Percentiles rank a stretch among this genome's conserved stretches.
Evolutionary conservation across 35 echinoderm and acorn worm genomes (phyloP).

Genomic region (Eucidaris tribuloides): DNA sequence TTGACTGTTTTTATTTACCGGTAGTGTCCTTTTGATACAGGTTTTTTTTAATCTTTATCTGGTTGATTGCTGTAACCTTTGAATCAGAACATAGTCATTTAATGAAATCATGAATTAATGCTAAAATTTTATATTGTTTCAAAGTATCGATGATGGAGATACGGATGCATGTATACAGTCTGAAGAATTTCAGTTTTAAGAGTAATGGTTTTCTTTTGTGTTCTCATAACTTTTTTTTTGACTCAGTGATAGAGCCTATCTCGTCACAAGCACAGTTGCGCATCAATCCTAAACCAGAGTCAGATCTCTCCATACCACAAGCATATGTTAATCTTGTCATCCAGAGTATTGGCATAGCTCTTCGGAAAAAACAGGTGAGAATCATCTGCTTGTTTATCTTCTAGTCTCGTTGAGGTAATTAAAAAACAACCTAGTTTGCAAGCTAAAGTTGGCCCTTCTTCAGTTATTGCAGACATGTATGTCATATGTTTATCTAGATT

Average conservation of each 20-base stretch:
- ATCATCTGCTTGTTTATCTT: background rate
- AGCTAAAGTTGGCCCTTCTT: too few relatives aligned
- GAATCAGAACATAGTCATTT: background rate
- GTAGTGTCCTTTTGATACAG: too few relatives aligned
- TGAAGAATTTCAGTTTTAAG: background rate
- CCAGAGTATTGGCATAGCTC: constrained; percentile 79
- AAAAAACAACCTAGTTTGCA: too few relatives aligned
- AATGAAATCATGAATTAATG: background rate
- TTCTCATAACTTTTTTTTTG: background rate
- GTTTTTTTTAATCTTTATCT: too few relatives aligned
- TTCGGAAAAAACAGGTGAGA: constrained; percentile 82
- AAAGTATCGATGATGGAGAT: background rate
- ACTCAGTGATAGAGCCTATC: constrained; percentile 77
- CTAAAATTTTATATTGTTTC: too few relatives aligned
- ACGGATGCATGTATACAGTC: background rate
- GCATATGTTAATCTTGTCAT: constrained; percentile 90
- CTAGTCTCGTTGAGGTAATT: too few relatives aligned
- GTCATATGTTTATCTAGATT: too few relatives aligned
- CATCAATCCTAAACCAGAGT: constrained; percentile 89
- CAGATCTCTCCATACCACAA: constrained; percentile 79
- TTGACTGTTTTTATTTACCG: too few relatives aligned
- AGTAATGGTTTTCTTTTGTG: background rate
- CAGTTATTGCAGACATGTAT: too few relatives aligned
- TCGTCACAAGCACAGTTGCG: constrained; percentile 90
- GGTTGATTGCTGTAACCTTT: too few relatives aligned